Evolutionary conservation across 2,797 vertebrate genomes (phyloP), one percentile per base, ranked within the genome.

Genomic region (Pipistrellus kuhlii): DNA sequence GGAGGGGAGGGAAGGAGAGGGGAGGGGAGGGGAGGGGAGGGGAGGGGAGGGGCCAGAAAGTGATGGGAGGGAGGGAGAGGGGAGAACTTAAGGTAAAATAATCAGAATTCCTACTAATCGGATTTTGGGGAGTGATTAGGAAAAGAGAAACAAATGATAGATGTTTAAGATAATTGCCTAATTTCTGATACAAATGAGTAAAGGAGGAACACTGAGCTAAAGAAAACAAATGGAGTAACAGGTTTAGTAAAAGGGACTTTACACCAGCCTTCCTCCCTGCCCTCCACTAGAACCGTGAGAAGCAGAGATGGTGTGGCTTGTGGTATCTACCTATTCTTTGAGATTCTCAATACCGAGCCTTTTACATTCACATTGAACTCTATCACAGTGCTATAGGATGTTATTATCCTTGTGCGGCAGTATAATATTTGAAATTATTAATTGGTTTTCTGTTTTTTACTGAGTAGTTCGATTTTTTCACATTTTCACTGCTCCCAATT

Each of bases 381-480:
- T 6, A 7, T 8, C 30, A 82, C 78, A 88, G 5, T 46, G 76
- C 88, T 72, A 9, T 9, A 44, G 75, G 88, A 64, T 92, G 76
- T 55, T 85, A 76, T 90, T 93, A 77, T 86, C 85, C 71, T 7
- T 6, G 6, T 84, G 38, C 4, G 35, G 53, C 69, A 90, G 41
- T 48, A 83, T 59, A 90, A 84, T 86, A 92, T 85, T 92, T 72
- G 77, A 23, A 90, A 90, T 90, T 92, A 93, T 93, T 95, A n/a
- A 95, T 82, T 78, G 8, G 68, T 94, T 93, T 96, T 94, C 85
- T 95, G 23, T 96, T 90, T 95, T 83, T 90, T 27, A 64, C 53
- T 57, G 15, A 69, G n/a, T 80, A 68, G 64, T 78, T 85, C 6
- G 23, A 27, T 95, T 91, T 96, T 77, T 51, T 41, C 32, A 85